Evolutionary conservation across 2,797 vertebrate genomes (phyloP).

Genomic region (Sus cebifrons): DNA sequence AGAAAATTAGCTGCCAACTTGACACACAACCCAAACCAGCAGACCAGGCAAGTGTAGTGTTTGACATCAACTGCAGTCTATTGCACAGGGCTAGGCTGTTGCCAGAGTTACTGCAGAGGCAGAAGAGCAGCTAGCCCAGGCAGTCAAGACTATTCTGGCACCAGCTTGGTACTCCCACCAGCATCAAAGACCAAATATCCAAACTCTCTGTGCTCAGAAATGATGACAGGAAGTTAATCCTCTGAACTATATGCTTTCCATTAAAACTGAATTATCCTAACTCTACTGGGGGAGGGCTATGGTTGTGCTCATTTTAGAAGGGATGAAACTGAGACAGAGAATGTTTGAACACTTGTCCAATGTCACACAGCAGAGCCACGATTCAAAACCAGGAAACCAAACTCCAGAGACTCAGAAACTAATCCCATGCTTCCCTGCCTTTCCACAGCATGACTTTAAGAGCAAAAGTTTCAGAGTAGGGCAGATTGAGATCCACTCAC

Average conservation of each 20-base stretch:
- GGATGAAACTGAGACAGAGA: background rate
- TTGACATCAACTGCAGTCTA: background rate
- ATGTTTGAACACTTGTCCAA: background rate
- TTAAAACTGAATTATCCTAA: background rate
- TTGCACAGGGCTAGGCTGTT: background rate
- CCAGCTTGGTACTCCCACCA: background rate
- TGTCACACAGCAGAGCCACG: background rate
- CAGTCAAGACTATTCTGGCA: background rate
- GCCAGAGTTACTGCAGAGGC: background rate
- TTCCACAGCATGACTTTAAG: background rate
- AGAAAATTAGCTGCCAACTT: conserved; percentile 82
- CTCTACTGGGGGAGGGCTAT: background rate
- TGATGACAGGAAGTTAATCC: background rate
- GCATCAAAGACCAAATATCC: background rate
- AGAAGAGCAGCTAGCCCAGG: background rate
- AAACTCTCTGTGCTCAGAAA: background rate
- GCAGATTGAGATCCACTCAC: background rate
- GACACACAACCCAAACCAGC: conserved; percentile 51
- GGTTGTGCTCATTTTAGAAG: background rate
- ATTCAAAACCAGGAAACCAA: background rate
- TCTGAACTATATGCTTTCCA: background rate
- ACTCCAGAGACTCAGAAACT: background rate
- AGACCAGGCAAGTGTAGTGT: background rate
- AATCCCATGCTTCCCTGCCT: background rate
- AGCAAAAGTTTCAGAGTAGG: background rate